Evolutionary conservation across 2,888 invertebrate genomes (phyloP).

Genomic region (Drosophila colorata): DNA sequence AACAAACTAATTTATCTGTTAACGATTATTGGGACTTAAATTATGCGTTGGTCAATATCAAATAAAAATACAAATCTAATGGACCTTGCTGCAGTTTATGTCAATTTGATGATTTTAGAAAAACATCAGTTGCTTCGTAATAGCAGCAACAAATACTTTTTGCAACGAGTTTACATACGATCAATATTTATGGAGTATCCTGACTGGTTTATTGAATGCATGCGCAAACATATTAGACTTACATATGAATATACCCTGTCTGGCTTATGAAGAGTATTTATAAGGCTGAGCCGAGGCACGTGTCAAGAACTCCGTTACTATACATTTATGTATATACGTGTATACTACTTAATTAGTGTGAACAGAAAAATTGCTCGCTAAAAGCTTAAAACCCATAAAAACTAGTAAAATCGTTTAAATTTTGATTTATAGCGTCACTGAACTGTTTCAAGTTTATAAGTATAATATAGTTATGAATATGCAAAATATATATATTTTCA

Average conservation of each 20-base stretch:
- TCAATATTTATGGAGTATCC: neutral
- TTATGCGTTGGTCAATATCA: conserved; percentile 5
- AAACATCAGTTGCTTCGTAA: neutral
- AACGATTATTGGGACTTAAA: conserved; percentile 8
- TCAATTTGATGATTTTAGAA: neutral
- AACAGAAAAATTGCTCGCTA: too few relatives aligned
- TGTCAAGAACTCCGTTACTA: neutral
- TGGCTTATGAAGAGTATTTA: conserved; percentile 1
- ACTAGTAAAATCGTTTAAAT: too few relatives aligned
- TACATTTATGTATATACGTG: too few relatives aligned
- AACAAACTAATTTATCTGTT: neutral
- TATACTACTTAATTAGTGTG: too few relatives aligned
- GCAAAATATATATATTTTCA: too few relatives aligned
- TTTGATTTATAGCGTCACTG: too few relatives aligned
- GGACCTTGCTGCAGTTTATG: neutral
- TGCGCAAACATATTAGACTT: neutral
- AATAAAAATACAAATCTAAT: neutral
- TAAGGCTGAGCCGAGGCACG: neutral
- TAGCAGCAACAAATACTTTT: neutral
- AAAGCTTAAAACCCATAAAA: too few relatives aligned
- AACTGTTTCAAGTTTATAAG: too few relatives aligned
- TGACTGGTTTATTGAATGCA: conserved; percentile 1
- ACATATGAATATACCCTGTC: neutral
- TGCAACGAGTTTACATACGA: neutral
- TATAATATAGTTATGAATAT: too few relatives aligned